Conservation (phyloP, 2,797 vertebrate genomes). For the Notolepis coatsorum region DNA sequence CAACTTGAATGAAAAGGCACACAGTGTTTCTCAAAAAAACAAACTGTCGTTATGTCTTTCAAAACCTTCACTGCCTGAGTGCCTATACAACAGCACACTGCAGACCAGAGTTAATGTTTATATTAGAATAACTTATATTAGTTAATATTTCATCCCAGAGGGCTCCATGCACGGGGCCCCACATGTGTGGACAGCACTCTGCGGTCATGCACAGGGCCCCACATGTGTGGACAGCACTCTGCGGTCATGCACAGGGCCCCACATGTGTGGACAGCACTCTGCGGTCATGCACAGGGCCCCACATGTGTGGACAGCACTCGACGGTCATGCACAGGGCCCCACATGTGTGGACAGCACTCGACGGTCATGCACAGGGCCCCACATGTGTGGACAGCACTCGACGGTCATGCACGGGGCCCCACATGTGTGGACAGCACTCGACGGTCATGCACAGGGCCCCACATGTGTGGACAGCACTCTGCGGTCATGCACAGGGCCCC, state of each 20-base stretch:
- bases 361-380: conserved; percentile 11
- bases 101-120: conserved; percentile 37
- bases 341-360: background rate
- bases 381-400: background rate
- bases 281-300: conserved; percentile 11
- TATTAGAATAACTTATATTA: too few species aligned
- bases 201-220: conserved; percentile 11
- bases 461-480: background rate
- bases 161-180: conserved; percentile 43
- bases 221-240: background rate
- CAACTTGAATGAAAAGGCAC: conserved; percentile 15
- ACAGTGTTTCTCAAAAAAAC: background rate
- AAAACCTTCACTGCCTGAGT: conserved; percentile 47
- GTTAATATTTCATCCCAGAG: background rate
- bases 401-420: conserved; percentile 11
- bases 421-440: background rate
- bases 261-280: background rate
- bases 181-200: background rate
- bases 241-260: conserved; percentile 11
- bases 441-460: conserved; percentile 11
- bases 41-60: too few species aligned
- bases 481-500: conserved; percentile 11
- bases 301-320: background rate
- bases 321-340: conserved; percentile 11
- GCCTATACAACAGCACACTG: conserved; percentile 51